These are phyloP conservation scores for Colinus virginianus DNA, from an alignment of 2,113 vertebrate genomes.

Conservation along the genomic window DNA sequence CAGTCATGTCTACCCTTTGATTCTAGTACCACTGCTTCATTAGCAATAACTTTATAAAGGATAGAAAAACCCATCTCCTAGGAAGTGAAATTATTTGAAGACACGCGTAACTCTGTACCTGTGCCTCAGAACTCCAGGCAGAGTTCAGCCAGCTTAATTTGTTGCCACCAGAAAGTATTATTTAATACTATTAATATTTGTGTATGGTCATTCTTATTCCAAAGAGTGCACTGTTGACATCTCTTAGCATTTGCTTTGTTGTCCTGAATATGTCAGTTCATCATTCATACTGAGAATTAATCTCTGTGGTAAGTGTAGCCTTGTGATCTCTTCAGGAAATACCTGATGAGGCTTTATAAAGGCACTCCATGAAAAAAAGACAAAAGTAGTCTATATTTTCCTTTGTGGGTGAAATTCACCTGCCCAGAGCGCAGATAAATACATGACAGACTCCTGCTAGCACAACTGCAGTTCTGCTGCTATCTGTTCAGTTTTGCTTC, in stretches of 20 bases:
- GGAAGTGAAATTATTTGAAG: neutral
- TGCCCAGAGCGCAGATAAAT: constrained; percentile 45
- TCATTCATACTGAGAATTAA: constrained; percentile 20
- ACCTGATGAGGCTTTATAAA: constrained; percentile 3
- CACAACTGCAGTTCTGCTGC: neutral
- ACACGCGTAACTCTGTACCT: rapidly evolving
- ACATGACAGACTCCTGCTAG: neutral
- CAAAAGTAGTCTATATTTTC: neutral
- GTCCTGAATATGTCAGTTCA: constrained; percentile 39
- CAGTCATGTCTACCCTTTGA: constrained; percentile 17
- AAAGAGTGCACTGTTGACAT: constrained; percentile 18
- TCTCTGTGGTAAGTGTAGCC: neutral
- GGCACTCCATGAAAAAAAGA: neutral
- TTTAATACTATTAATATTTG: constrained; percentile 27
- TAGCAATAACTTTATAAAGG: constrained; percentile 11
- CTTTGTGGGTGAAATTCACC: constrained; percentile 36
- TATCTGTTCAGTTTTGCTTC: constrained; percentile 32
- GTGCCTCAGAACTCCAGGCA: neutral
- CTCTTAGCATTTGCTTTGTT: neutral
- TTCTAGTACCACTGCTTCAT: constrained; percentile 23
- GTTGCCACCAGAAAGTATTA: neutral
- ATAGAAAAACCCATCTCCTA: neutral
- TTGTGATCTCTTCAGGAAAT: constrained; percentile 31
- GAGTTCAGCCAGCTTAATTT: neutral
- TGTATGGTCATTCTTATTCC: constrained; percentile 2